Evolutionary conservation across 2,888 invertebrate genomes (phyloP).

Genomic region (Lobophora halterata): DNA sequence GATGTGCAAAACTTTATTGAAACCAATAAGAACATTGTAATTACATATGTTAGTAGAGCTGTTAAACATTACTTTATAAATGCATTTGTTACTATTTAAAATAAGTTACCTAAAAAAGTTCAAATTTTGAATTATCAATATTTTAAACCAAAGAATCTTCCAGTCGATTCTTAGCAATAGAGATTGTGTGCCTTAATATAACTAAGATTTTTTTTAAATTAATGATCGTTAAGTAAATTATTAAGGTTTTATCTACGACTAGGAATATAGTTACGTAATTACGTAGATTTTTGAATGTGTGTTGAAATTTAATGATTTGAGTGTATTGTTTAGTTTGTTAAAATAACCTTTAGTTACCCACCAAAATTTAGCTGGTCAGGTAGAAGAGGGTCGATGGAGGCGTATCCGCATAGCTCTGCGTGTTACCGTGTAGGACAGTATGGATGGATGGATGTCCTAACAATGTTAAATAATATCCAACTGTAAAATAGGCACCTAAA

Average conservation of each 20-base stretch:
- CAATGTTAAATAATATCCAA: no score
- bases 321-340: constrained; percentile 44
- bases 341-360: constrained; percentile 45
- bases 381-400: no score
- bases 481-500: no score
- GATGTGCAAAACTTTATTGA: constrained; percentile 52
- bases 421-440: no score
- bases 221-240: constrained; percentile 54
- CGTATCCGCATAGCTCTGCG: no score
- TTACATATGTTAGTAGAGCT: constrained; percentile 32
- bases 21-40: constrained; percentile 31
- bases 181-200: constrained; percentile 52
- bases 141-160: constrained; percentile 72
- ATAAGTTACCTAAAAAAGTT: constrained; percentile 74
- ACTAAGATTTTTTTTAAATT: constrained; percentile 37
- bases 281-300: constrained; percentile 25
- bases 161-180: constrained; percentile 67
- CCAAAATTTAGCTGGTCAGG: constrained; percentile 49
- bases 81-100: constrained; percentile 70
- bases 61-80: constrained; percentile 38
- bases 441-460: no score
- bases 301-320: constrained; percentile 41
- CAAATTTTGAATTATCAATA: constrained; percentile 68
- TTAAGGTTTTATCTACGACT: constrained; percentile 41
- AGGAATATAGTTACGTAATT: constrained; percentile 1